Percentiles rank a stretch among this genome's conserved stretches.
phyloP scores from a whole-genome alignment of 2,888 invertebrate species.

The Thereva nobilitata region DNA sequence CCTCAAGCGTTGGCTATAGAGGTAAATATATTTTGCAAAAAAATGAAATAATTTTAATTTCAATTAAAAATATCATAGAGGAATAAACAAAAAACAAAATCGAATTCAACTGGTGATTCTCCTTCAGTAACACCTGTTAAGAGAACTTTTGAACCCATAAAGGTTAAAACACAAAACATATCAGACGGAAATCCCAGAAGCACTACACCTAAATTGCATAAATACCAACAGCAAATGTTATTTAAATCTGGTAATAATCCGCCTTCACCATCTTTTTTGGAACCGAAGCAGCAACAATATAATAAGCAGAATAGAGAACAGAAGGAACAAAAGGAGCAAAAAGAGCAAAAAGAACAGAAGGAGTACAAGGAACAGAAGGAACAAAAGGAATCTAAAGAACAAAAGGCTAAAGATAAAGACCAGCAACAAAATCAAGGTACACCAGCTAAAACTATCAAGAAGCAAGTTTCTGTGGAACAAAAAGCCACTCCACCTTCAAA shows the following conservation, averaged over 20 bases:
- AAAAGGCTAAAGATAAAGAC: conserved; percentile 40
- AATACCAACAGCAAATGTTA: conserved; percentile 49
- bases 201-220: conserved; percentile 50
- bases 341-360: conserved; percentile 41
- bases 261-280: conserved; percentile 27
- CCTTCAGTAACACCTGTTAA: conserved; percentile 34
- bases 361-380: conserved; percentile 37
- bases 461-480: conserved; percentile 36
- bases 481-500: conserved; percentile 44
- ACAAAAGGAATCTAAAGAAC: conserved; percentile 27
- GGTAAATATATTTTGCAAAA: conserved; percentile 42
- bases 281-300: conserved; percentile 33
- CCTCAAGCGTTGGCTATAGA: conserved; percentile 57
- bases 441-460: conserved; percentile 24
- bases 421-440: conserved; percentile 32
- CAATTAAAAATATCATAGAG: conserved; percentile 33
- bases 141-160: not conserved
- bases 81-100: conserved; percentile 30
- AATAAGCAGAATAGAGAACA: conserved; percentile 5
- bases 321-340: conserved; percentile 39
- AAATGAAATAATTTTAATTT: not conserved
- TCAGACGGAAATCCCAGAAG: not conserved
- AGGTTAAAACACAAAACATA: conserved; percentile 1
- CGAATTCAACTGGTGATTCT: conserved; percentile 37
- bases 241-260: conserved; percentile 44